These are phyloP conservation scores for Ceramica pisi DNA, from an alignment of 2,888 invertebrate genomes.

Conservation along the genomic window DNA sequence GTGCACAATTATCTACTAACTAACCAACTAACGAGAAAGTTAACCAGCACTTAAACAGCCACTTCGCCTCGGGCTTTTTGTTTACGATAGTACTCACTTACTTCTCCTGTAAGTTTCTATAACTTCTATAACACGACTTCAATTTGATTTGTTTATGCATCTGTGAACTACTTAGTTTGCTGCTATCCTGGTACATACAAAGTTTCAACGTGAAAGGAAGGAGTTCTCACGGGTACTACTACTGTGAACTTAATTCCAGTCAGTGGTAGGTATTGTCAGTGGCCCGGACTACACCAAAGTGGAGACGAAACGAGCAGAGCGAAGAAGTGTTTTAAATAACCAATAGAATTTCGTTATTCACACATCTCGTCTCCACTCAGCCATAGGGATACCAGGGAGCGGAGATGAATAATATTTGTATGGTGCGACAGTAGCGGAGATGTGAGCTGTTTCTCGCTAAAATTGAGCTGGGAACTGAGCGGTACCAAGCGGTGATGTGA, in stretches of 20 bases:
- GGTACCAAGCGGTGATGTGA: too few species aligned
- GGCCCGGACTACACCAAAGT: too few species aligned
- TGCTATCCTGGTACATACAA: constrained; percentile 48
- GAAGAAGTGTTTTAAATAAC: too few species aligned
- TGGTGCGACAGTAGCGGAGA: too few species aligned
- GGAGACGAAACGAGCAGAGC: too few species aligned
- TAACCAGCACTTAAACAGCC: constrained; percentile 68
- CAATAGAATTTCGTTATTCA: too few species aligned
- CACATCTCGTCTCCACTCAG: too few species aligned
- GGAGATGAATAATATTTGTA: too few species aligned
- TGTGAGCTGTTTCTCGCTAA: too few species aligned
- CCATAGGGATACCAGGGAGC: too few species aligned
- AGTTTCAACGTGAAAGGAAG: not conserved
- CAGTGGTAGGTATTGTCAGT: too few species aligned
- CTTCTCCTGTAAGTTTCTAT: constrained; percentile 55
- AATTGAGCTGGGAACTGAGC: too few species aligned
- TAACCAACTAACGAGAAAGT: constrained; percentile 70
- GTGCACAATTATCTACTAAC: constrained; percentile 73
- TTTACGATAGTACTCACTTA: constrained; percentile 63
- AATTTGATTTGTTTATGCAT: constrained; percentile 65
- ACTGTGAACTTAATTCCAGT: constrained; percentile 4
- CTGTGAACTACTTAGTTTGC: constrained; percentile 48
- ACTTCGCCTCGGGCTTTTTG: constrained; percentile 63
- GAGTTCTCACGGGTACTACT: constrained; percentile 1
- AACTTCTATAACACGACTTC: constrained; percentile 51